These are phyloP conservation scores for Gobionotothen gibberifrons DNA, from an alignment of 2,797 vertebrate genomes.

Conservation along the genomic window DNA sequence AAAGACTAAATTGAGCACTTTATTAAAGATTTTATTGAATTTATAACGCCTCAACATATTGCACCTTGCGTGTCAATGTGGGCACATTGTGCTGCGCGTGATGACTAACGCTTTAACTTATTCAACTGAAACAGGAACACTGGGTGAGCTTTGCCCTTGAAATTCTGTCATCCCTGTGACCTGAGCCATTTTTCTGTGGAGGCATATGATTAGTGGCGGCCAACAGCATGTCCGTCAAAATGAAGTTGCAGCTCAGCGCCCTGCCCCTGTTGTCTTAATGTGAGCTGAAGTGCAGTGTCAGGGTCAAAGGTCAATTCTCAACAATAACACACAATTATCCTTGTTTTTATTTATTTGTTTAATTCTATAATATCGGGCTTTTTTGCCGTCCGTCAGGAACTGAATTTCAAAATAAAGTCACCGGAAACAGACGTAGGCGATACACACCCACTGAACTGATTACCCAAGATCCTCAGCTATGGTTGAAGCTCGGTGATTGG, in stretches of 20 bases:
- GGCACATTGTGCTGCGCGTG: conserved; percentile 20
- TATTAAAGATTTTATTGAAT: conserved; percentile 49
- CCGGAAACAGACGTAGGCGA: too few relatives aligned
- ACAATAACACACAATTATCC: too few relatives aligned
- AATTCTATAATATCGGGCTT: too few relatives aligned
- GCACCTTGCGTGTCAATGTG: conserved; percentile 23
- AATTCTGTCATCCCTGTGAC: conserved; percentile 63
- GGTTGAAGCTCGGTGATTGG: too few relatives aligned
- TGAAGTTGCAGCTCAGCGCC: conserved; percentile 72
- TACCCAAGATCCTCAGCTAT: too few relatives aligned
- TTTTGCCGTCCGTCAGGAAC: too few relatives aligned
- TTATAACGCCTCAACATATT: conserved; percentile 31
- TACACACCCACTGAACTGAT: too few relatives aligned
- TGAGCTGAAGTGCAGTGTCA: conserved; percentile 76
- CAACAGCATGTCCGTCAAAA: conserved; percentile 77
- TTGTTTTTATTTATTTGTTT: too few relatives aligned
- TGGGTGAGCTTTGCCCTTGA: conserved; percentile 67
- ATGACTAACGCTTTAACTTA: conserved; percentile 34
- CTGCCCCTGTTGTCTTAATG: conserved; percentile 73
- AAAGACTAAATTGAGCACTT: conserved; percentile 36
- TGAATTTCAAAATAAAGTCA: too few relatives aligned
- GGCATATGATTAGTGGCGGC: conserved; percentile 72
- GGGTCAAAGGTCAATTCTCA: conserved; percentile 75
- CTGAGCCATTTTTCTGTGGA: conserved; percentile 61
- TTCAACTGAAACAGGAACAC: conserved; percentile 56